Conservation (phyloP, 2,797 vertebrate genomes). For the Sebastes oblongus region DNA sequence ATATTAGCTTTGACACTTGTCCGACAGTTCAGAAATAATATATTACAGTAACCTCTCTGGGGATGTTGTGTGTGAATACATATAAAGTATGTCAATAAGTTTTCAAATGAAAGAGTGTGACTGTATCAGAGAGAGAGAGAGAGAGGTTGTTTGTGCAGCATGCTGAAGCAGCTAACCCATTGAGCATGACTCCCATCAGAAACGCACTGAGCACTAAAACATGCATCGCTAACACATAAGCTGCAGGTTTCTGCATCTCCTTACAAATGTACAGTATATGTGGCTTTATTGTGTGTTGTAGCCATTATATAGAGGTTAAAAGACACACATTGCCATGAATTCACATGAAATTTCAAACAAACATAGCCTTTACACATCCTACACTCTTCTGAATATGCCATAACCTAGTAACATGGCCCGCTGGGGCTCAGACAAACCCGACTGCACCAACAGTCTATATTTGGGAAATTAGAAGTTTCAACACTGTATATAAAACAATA, state of each 20-base stretch:
- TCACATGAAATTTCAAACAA: not conserved
- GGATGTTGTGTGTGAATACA: not conserved
- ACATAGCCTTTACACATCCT: not conserved
- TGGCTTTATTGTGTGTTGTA: not conserved
- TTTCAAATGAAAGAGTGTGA: constrained; percentile 1
- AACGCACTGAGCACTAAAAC: constrained; percentile 59
- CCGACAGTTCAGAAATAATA: not conserved
- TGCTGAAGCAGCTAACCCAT: constrained; percentile 64
- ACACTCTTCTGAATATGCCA: not conserved
- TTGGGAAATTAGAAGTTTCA: not conserved
- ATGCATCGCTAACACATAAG: constrained; percentile 55
- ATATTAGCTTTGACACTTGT: not conserved
- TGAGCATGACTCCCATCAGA: constrained; percentile 54
- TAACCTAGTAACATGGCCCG: not conserved
- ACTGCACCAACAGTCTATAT: not conserved
- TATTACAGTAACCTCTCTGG: not conserved
- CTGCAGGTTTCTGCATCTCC: constrained; percentile 25
- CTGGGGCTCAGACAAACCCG: not conserved
- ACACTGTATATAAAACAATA: not conserved
- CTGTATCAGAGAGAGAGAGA: constrained; percentile 23
- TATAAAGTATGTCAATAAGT: constrained; percentile 10
- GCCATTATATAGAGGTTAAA: constrained; percentile 3
- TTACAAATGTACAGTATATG: constrained; percentile 1
- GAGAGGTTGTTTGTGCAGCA: constrained; percentile 41
- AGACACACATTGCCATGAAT: not conserved